Base-by-base conservation (phyloP, 2,113 vertebrate species). In the Strigops habroptila region DNA sequence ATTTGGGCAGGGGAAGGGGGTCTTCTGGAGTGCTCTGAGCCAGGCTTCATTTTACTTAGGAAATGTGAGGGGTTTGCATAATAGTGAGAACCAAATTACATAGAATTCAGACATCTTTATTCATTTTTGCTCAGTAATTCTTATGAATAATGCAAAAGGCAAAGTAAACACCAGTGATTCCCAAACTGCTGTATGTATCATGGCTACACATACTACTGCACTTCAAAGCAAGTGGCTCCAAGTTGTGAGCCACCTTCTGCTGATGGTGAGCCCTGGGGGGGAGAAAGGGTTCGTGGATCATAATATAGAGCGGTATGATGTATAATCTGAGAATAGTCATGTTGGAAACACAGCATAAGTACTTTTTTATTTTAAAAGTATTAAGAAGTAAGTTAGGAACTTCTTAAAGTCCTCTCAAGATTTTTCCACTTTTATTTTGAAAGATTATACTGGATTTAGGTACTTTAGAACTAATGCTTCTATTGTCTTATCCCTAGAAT, bases 91-190 rank as follows among this genome's bases (percentile, higher is more conserved):
- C 43, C n/a, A 39, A 74, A 39, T 0, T 0, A 73, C 21, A 1
- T 48, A 68, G 46, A 68, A 70, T 83, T 87, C 59, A 70, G 55
- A 24, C 18, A 27, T 74, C 71, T 90, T 31, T 59, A 43, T 76
- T 65, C 46, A 39, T 88, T 91, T 86, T 46, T 7, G 3, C 63
- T 73, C 62, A 41, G 62, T 73, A 76, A 88, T 87, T 93, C 70
- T 49, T 76, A 67, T 91, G 75, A 86, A 80, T 85, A 85, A 85
- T 90, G 85, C 87, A 82, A 53, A 82, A 83, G 87, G 67, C 70
- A 51, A 49, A 94, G 69, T 68, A 71, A 90, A 68, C 33, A 27
- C 53, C 57, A 17, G 5, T 51, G 82, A 68, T 91, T 85, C 63
- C 52, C 70, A 43, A 41, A 17, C n/a, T 82, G 74, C 67, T 62